A percentile compares a stretch with the other conserved stretches of the same genome.
These are phyloP conservation scores for Dendrolimus houi DNA, from an alignment of 2,888 invertebrate species.

Conservation along the genomic window DNA sequence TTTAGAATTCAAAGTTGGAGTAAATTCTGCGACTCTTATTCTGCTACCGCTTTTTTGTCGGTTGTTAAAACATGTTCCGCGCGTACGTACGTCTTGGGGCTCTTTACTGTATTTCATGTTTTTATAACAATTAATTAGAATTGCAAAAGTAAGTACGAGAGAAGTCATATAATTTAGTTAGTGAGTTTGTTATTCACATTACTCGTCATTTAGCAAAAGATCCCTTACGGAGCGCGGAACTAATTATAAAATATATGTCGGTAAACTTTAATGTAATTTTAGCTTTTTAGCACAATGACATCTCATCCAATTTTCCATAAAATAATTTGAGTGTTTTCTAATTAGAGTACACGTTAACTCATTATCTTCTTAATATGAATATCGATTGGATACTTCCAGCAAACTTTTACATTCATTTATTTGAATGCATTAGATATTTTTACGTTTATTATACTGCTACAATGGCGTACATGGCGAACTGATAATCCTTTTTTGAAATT, in stretches of 20 bases:
- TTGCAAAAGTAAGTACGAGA: conserved; percentile 32
- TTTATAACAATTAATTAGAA: conserved; percentile 39
- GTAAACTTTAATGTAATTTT: conserved; percentile 21
- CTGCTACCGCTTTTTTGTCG: conserved; percentile 6
- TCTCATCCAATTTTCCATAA: conserved; percentile 8
- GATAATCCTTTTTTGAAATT: too few relatives aligned
- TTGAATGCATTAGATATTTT: too few relatives aligned
- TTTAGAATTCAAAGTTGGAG: conserved; percentile 28
- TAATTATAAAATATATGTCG: conserved; percentile 27
- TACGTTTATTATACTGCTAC: too few relatives aligned
- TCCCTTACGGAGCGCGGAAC: conserved; percentile 24
- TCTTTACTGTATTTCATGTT: conserved; percentile 1
- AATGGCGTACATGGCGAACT: too few relatives aligned
- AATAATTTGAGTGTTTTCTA: too few relatives aligned
- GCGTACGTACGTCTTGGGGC: conserved; percentile 1
- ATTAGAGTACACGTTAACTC: too few relatives aligned
- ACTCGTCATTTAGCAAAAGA: conserved; percentile 37
- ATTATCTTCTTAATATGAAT: too few relatives aligned
- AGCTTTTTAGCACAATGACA: conserved; percentile 18
- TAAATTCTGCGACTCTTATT: conserved; percentile 15
- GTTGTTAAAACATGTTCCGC: conserved; percentile 5
- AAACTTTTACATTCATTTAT: too few relatives aligned
- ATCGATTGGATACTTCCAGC: too few relatives aligned
- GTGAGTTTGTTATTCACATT: conserved; percentile 38
- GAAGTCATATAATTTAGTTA: conserved; percentile 45